Base-by-base conservation (phyloP, 1,140 invertebrate species). In the Sesamia nonagrioides region DNA sequence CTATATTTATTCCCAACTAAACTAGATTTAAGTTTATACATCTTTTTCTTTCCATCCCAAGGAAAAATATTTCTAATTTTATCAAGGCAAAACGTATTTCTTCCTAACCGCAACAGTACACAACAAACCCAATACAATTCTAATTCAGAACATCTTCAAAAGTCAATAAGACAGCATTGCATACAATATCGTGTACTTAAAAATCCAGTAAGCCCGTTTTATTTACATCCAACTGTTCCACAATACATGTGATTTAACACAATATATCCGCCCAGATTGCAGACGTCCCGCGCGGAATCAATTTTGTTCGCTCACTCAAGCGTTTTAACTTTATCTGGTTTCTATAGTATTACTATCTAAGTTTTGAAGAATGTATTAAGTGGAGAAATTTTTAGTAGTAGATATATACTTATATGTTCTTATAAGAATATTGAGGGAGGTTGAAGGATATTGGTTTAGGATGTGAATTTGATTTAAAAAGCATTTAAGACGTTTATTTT, bases 281-380 rank as follows among this genome's bases (percentile, higher is more conserved):
- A 21, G 17, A 17, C 52, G 42, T 37, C 60, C 74, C 74, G 58
- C 21, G 60, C 58, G 58, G 74, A 54, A 54, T 77, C 74, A 77
- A 77, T 77, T 77, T 77, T 54, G 74, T 42, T 63, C 74, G 74
- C 37, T 68, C 74, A 68, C 74, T 77, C 61, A 68, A 77, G 45
- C 74, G 61, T 77, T 77, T 77, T 61, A 68, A 77, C 61, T 77
- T 61, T 61, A 77, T 77, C 74, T 45, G 48, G 74, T 77, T 77
- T 56, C 60, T 52, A 42, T 48, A 18, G 21, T 40, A 40, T 5
- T 63, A 50, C 21, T 52, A 68, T 6, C 17, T 68, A 68, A 54
- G 74, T 66, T 77, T 77, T 9, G 48, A 35, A 42, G 60, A 77
- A 77, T 77, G 74, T 18, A 68, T 66, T 56, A 77, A 17, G 61